Percentiles rank a stretch among this genome's conserved stretches.
Evolutionary conservation across 2,888 invertebrate genomes (phyloP).

Genomic region (Litoditis marina): DNA sequence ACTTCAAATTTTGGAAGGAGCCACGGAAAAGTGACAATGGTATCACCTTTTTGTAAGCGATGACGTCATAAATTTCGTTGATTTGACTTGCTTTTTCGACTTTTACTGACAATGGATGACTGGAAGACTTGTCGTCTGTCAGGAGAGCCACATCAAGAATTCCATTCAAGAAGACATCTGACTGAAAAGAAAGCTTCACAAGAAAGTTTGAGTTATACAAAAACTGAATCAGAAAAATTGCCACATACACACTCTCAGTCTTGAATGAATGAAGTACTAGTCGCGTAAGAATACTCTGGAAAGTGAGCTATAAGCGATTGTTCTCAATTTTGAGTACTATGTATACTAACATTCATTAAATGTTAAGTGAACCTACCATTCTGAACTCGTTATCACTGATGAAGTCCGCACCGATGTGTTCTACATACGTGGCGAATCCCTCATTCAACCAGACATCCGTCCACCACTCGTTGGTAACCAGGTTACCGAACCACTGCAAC

Average conservation of each 20-base stretch:
- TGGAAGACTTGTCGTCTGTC: constrained; percentile 76
- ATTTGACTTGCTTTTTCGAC: constrained; percentile 84
- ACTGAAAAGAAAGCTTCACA: too few species aligned
- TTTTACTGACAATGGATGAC: constrained; percentile 79
- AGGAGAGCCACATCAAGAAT: too few species aligned
- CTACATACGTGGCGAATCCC: constrained; percentile 53
- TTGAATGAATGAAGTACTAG: too few species aligned
- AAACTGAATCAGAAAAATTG: too few species aligned
- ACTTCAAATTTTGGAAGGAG: too few species aligned
- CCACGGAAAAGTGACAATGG: constrained; percentile 1
- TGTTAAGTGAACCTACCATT: constrained; percentile 52
- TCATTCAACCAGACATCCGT: constrained; percentile 62
- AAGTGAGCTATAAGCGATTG: too few species aligned
- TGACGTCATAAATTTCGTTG: constrained; percentile 80
- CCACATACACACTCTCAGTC: too few species aligned
- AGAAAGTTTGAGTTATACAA: too few species aligned
- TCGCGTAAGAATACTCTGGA: too few species aligned
- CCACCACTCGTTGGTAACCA: constrained; percentile 63
- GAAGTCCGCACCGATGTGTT: constrained; percentile 48
- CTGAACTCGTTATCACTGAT: constrained; percentile 44
- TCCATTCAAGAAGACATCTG: too few species aligned
- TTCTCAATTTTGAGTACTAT: too few species aligned
- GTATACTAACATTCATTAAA: too few species aligned
- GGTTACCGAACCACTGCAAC: constrained; percentile 62
- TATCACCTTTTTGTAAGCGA: constrained; percentile 77